These are phyloP conservation scores for Epinephelus malabaricus DNA, from an alignment of 2,797 vertebrate species.

Conservation along the genomic window DNA sequence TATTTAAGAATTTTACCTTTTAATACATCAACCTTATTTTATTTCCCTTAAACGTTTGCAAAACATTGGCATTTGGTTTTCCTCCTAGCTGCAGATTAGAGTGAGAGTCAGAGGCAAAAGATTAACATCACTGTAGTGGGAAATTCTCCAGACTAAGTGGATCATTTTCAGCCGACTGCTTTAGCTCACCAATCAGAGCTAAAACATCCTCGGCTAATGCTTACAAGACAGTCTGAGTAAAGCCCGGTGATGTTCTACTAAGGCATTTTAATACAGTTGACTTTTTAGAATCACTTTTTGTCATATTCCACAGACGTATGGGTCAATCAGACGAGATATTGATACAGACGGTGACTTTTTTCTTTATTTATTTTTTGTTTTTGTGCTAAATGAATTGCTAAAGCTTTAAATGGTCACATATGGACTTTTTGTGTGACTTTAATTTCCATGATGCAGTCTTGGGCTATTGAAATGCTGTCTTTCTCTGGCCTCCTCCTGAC, in stretches of 20 bases:
- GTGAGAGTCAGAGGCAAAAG: slow-evolving; percentile 66
- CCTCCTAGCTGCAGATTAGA: slow-evolving; percentile 61
- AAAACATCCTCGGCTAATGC: slow-evolving; percentile 39
- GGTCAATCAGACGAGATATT: neutral
- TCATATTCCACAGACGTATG: neutral
- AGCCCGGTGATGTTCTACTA: slow-evolving; percentile 8
- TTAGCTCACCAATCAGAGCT: slow-evolving; percentile 55
- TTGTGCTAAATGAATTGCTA: neutral
- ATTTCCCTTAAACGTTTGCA: slow-evolving; percentile 29
- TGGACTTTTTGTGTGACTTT: neutral
- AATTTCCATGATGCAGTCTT: slow-evolving; percentile 11
- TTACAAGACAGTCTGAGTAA: slow-evolving; percentile 17
- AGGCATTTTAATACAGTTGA: neutral
- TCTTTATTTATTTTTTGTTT: neutral
- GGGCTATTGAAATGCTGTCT: slow-evolving; percentile 19
- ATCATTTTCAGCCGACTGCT: slow-evolving; percentile 74
- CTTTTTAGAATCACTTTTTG: neutral
- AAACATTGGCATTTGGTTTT: slow-evolving; percentile 62
- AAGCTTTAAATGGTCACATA: neutral
- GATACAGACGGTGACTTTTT: neutral
- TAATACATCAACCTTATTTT: slow-evolving; percentile 19
- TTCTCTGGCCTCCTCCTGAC: slow-evolving; percentile 51
- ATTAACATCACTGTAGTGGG: slow-evolving; percentile 72
- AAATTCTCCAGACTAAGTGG: slow-evolving; percentile 71
- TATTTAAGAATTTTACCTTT: slow-evolving; percentile 13